phyloP scores from a whole-genome alignment of 2,113 vertebrate genomes.

The Puma concolor region DNA sequence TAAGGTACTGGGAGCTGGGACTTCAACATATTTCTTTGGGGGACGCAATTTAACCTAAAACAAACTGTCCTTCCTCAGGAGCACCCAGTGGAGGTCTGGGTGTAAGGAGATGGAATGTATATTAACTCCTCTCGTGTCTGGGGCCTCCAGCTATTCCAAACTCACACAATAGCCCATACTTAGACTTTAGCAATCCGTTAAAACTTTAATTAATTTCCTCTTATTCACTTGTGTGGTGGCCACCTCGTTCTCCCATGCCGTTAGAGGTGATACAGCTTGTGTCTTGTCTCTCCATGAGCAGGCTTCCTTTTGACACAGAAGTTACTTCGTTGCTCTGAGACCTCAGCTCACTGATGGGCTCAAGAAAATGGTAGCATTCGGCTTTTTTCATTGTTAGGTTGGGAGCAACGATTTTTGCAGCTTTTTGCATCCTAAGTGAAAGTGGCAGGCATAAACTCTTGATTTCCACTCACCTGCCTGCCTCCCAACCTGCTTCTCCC shows the following conservation, averaged over 20 bases:
- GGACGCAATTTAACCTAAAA: not conserved
- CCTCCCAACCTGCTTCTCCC: not conserved
- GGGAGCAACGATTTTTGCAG: not conserved
- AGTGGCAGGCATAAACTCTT: not conserved
- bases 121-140: not conserved
- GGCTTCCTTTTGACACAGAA: not conserved
- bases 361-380: not conserved
- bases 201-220: not conserved
- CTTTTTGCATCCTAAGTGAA: not conserved
- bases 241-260: not conserved
- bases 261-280: not conserved
- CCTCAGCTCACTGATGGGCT: not conserved
- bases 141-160: not conserved
- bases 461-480: not conserved
- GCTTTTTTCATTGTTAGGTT: not conserved
- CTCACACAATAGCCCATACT: not conserved
- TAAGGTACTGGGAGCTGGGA: not conserved
- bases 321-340: not conserved
- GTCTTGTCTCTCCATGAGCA: not conserved
- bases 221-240: not conserved
- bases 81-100: not conserved
- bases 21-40: not conserved
- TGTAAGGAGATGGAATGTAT: not conserved
- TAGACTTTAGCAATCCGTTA: not conserved
- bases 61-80: not conserved